Evolutionary conservation across 2,888 invertebrate species (phyloP).

Genomic region (Sipha maydis): DNA sequence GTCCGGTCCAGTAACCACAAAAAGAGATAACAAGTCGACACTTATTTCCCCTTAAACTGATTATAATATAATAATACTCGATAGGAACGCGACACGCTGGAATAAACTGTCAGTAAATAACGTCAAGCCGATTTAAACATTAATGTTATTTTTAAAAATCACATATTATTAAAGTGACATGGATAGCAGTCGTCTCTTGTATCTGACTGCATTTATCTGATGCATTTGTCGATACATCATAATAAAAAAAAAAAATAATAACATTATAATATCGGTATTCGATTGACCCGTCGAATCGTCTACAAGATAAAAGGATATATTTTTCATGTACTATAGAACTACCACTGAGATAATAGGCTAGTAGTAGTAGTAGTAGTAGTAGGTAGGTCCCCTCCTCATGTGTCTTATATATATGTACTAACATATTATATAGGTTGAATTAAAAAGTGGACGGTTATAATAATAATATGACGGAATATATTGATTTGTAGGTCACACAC

Average conservation of each 20-base stretch:
- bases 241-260: too few species aligned
- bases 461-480: slow-evolving; percentile 7
- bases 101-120: background rate
- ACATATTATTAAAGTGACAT: background rate
- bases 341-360: slow-evolving; percentile 25
- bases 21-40: slow-evolving; percentile 45
- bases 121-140: background rate
- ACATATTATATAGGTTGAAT: background rate
- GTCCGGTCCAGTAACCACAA: slow-evolving; percentile 50
- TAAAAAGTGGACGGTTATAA: background rate
- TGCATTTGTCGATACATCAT: background rate
- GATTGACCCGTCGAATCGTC: background rate
- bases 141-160: background rate
- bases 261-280: too few species aligned
- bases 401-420: background rate
- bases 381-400: too few species aligned
- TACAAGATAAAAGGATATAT: background rate
- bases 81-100: background rate
- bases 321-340: background rate
- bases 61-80: slow-evolving; percentile 1
- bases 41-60: slow-evolving; percentile 37
- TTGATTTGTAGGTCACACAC: background rate
- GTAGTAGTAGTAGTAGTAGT: too few species aligned
- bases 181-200: background rate
- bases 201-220: background rate